Percentiles rank a stretch among this genome's conserved stretches.
These are phyloP conservation scores for Gallinago stenura DNA, from an alignment of 2,797 vertebrate species.

Conservation along the genomic window DNA sequence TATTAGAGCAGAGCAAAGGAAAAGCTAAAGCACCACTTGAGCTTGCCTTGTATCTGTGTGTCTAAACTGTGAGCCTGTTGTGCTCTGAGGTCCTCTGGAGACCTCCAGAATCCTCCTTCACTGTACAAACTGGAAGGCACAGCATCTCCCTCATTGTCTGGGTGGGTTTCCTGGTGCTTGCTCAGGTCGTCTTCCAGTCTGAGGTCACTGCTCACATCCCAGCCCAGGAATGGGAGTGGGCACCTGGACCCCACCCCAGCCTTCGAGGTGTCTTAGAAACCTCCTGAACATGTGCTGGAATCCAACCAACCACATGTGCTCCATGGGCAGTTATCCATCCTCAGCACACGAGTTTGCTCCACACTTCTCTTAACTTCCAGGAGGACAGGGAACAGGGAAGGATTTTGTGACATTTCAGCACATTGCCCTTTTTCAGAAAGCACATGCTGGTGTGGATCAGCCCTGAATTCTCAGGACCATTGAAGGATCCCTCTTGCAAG, in stretches of 20 bases:
- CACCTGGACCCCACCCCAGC: not conserved
- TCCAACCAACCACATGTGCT: not conserved
- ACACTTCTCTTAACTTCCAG: not conserved
- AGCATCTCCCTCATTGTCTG: not conserved
- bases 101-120: not conserved
- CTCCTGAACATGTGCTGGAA: not conserved
- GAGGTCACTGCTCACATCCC: not conserved
- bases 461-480: not conserved
- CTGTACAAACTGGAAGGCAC: accelerated
- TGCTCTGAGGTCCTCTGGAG: not conserved
- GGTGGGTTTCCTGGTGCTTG: not conserved
- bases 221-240: accelerated
- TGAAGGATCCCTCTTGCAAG: not conserved
- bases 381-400: accelerated
- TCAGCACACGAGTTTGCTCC: not conserved
- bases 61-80: not conserved
- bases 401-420: accelerated
- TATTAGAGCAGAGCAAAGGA: not conserved
- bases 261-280: not conserved
- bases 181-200: not conserved
- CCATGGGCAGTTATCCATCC: not conserved
- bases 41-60: not conserved
- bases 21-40: not conserved
- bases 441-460: not conserved
- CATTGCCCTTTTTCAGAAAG: not conserved